phyloP scores from a whole-genome alignment of 2,113 vertebrate species.

The Phodopus roborovskii region DNA sequence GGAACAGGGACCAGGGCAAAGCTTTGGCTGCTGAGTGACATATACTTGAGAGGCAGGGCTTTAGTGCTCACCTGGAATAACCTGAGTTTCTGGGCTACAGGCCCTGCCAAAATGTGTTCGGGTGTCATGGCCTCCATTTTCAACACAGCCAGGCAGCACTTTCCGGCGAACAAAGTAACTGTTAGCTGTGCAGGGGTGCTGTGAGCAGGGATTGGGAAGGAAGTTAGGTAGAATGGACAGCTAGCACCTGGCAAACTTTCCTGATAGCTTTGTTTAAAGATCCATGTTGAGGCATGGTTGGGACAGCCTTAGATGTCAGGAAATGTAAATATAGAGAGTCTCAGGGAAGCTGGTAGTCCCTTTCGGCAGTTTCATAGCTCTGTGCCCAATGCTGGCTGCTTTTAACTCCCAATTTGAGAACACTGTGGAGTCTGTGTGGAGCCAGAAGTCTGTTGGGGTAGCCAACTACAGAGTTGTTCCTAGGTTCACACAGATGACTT shows the following conservation, averaged over 20 bases:
- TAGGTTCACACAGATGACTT: conserved; percentile 63
- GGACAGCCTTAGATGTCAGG: not conserved
- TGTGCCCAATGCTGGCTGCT: too few relatives aligned
- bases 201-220: not conserved
- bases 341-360: not conserved
- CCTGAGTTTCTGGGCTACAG: not conserved
- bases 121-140: not conserved
- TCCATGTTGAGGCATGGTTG: too few relatives aligned
- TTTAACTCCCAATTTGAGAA: accelerated
- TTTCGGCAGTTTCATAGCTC: not conserved
- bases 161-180: not conserved
- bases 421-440: not conserved
- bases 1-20: not conserved
- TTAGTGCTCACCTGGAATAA: not conserved
- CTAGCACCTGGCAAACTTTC: too few relatives aligned
- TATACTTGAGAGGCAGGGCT: not conserved
- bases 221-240: not conserved
- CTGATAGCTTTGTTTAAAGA: not conserved
- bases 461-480: not conserved
- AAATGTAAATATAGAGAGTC: not conserved
- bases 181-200: not conserved
- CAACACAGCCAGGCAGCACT: not conserved
- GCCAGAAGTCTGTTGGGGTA: not conserved
- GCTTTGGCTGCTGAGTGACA: not conserved
- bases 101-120: not conserved